phyloP scores from a whole-genome alignment of 2,888 invertebrate species.

The Anaspis maculata region DNA sequence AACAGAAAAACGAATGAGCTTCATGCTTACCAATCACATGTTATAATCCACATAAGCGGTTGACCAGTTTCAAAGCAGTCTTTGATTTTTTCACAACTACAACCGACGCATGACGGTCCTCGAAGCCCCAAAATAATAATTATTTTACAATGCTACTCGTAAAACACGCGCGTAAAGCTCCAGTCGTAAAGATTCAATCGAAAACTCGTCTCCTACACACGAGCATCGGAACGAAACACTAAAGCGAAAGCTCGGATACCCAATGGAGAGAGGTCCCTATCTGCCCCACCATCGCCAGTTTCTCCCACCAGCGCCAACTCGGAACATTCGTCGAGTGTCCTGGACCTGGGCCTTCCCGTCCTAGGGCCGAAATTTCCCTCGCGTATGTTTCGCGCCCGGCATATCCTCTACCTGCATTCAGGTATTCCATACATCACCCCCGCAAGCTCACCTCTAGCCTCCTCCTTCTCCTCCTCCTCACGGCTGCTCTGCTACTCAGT shows the following conservation, averaged over 20 bases:
- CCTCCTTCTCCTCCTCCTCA: slow-evolving; percentile 9
- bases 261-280: slow-evolving; percentile 21
- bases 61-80: slow-evolving; percentile 1
- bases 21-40: slow-evolving; percentile 10
- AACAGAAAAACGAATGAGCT: too few relatives aligned
- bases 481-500: slow-evolving; percentile 10
- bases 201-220: slow-evolving; percentile 6
- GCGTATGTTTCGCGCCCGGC: slow-evolving; percentile 5
- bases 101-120: too few relatives aligned
- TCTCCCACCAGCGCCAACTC: slow-evolving; percentile 13
- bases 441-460: too few relatives aligned
- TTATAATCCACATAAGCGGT: slow-evolving; percentile 8
- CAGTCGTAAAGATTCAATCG: slow-evolving; percentile 14
- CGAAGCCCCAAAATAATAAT: too few relatives aligned
- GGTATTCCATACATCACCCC: slow-evolving; percentile 8
- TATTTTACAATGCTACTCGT: slow-evolving; percentile 11
- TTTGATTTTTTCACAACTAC: slow-evolving; percentile 9
- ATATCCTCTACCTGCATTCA: slow-evolving; percentile 4
- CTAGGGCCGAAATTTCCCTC: too few relatives aligned
- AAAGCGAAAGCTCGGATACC: slow-evolving; percentile 19
- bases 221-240: slow-evolving; percentile 17
- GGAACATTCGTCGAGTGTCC: too few relatives aligned
- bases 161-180: slow-evolving; percentile 13
- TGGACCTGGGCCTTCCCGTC: slow-evolving; percentile 20
- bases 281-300: slow-evolving; percentile 15